Base-by-base conservation (phyloP, 2,888 invertebrate genomes). In the Volucella zonaria region DNA sequence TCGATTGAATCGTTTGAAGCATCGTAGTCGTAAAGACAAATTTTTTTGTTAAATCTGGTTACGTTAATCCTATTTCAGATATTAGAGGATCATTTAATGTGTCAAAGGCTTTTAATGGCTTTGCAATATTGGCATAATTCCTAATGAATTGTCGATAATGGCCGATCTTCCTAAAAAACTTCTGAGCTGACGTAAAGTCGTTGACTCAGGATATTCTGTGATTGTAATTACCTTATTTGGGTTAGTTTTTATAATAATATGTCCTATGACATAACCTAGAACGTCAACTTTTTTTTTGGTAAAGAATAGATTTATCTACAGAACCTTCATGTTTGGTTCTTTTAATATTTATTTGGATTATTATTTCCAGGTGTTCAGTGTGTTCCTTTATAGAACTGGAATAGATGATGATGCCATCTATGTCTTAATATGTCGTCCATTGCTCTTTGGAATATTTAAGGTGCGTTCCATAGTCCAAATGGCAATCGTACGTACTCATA, bases 221-320 rank as follows among this genome's bases (percentile, higher is more conserved):
- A 18, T 1, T 18, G 1, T 18, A 8, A 54, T 51, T 56, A 70
- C 58, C n/a, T 70, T 70, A 10, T 47, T 42, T 11, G 77, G 70
- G 15, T 62, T 59, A 14, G 45, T 64, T 31, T 47, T 73, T 38
- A 79, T 61, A 4, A 66, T 61, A 40, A 52, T 67, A 42, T 66
- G 47, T 12, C 64, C 43, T 15, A 76, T 54, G 8, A 66, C 52
- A 40, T 71, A 77, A n/a, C 71, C 61, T 1, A 82, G 12, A 45
- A 71, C 77, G 18, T 66, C 76, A n/a, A n/a, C n/a, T n/a, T 11
- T 52, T 73, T 67, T 62, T 74, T 80, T 43, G 61, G 59, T 12
- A 12, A 59, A 74, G 40, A 67, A 18, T 18, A 18, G 18, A 18
- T 18, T 18, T 18, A 1, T 18, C 18, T 18, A 18, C 18, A 18